Base-by-base conservation (phyloP, 2,113 vertebrate genomes). In the Casuarius casuarius region DNA sequence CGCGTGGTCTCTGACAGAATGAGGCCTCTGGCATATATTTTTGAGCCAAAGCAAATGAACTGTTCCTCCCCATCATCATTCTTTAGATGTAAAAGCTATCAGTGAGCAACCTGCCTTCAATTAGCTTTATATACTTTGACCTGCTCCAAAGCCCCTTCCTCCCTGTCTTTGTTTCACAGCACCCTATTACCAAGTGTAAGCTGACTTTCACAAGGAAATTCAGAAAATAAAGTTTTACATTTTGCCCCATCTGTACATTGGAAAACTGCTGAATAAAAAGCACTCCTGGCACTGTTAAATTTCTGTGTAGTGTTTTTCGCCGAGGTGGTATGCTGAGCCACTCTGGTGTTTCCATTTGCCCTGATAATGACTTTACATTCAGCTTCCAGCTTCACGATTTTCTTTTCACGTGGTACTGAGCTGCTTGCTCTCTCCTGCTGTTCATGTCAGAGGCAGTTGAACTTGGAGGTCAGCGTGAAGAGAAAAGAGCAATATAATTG, bases 401-500 rank as follows among this genome's bases (percentile, higher is more conserved):
- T 94, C 62, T 90, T 92, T 97, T 95, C 91, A 89, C 90, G 68
- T 1, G 2, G 40, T 71, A 85, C 73, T 91, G 72, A 95, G 95
- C 73, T 89, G 85, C 63, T 96, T 94, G 80, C 87, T 96, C 90
- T 92, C 79, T 94, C 90, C 92, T 95, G 89, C 92, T 96, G 81
- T 49, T 94, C 48, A 15, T 92, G 87, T 96, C 94, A 96, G 80
- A 93, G 70, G n/a, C 68, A 78, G 79, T 35, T 96, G 92, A 90
- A 96, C 92, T 90, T 94, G 84, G 56, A 92, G 94, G 91, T 95
- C 95, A 95, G 25, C 3, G 1, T 82, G 82, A 94, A 96, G 75
- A 89, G 78, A 96, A 97, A 95, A 95, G 81, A 96, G 75, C 81
- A 92, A 70, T 72, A 92, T 81, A 95, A 96, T 94, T 90, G 56